Percentiles rank a stretch among this genome's conserved stretches.
Evolutionary conservation across 1,140 invertebrate species (phyloP).

Genomic region (Brachionus calyciflorus): DNA sequence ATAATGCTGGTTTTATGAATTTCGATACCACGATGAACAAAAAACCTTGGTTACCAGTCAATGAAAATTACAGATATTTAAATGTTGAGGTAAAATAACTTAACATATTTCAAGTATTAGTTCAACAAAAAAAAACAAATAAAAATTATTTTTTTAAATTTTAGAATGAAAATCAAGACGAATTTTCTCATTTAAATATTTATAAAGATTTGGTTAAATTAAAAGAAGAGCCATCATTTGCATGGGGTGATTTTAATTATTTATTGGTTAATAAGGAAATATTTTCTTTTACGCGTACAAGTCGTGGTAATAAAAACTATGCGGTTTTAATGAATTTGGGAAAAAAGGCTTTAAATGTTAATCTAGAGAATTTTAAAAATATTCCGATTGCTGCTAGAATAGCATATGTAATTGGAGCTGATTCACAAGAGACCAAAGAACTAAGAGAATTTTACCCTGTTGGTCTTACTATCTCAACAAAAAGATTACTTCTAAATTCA

Average conservation of each 20-base stretch:
- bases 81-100: constrained; percentile 53
- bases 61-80: constrained; percentile 49
- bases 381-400: background rate
- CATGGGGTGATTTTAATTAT: constrained; percentile 54
- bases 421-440: constrained; percentile 16
- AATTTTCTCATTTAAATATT: constrained; percentile 54
- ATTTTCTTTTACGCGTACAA: constrained; percentile 49
- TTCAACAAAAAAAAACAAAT: no score
- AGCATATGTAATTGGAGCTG: constrained; percentile 20
- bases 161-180: constrained; percentile 48
- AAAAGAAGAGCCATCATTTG: constrained; percentile 54
- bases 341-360: background rate
- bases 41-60: constrained; percentile 48
- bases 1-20: constrained; percentile 67
- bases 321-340: constrained; percentile 18
- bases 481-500: background rate
- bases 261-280: constrained; percentile 50
- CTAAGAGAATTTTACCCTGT: background rate
- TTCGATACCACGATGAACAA: constrained; percentile 60
- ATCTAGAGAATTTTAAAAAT: background rate
- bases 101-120: constrained; percentile 6
- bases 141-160: constrained; percentile 44
- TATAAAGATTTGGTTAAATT: constrained; percentile 54
- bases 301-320: background rate
- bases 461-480: background rate